Evolutionary conservation across 1,140 invertebrate species (phyloP).

Genomic region (Drosophila guanche): DNA sequence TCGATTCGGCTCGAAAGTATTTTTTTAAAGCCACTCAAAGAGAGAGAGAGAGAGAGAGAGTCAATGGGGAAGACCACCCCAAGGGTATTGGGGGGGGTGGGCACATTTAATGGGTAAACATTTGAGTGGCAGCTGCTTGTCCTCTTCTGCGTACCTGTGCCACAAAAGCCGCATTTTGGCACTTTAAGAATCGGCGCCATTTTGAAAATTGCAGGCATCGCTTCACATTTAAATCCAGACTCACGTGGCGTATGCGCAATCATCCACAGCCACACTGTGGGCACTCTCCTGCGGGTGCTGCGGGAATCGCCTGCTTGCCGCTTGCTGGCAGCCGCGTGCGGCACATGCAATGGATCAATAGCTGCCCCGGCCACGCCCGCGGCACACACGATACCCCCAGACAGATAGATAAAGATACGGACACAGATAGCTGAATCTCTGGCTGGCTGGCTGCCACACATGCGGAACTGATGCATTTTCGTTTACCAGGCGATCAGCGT

Average conservation of each 20-base stretch:
- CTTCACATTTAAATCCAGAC: constrained; percentile 55
- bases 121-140: constrained; percentile 13
- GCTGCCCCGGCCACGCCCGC: constrained; percentile 70
- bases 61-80: too few species aligned
- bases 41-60: too few species aligned
- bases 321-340: constrained; percentile 53
- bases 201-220: constrained; percentile 61
- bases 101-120: not conserved
- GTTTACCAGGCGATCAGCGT: constrained; percentile 70
- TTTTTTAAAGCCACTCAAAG: constrained; percentile 67
- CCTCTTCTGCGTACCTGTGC: constrained; percentile 65
- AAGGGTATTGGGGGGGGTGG: too few species aligned
- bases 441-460: constrained; percentile 63
- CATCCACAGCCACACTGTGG: not conserved
- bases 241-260: constrained; percentile 34
- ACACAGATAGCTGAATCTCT: constrained; percentile 39
- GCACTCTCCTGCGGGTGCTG: constrained; percentile 14
- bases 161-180: constrained; percentile 74
- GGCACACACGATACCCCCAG: not conserved
- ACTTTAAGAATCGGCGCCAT: constrained; percentile 81
- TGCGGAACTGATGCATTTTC: constrained; percentile 83
- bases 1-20: constrained; percentile 63
- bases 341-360: constrained; percentile 78
- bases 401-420: constrained; percentile 1
- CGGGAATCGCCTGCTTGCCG: constrained; percentile 17